Base-by-base conservation (phyloP, 2,797 vertebrate species). In the Acropternis orthonyx region DNA sequence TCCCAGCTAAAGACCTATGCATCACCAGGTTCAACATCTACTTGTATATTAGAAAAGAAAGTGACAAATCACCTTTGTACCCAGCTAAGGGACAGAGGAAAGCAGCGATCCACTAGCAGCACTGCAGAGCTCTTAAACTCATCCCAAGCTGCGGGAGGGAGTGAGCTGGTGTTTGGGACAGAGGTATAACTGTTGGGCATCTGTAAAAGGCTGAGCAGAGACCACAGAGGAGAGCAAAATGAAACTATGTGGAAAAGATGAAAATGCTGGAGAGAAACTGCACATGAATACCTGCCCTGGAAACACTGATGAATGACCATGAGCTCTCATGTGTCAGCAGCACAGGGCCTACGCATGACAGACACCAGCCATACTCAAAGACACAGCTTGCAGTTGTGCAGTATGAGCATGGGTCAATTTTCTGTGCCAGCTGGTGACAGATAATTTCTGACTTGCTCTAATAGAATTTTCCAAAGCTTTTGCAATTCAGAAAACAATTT, bases 331-430 rank as follows among this genome's bases (percentile, higher is more conserved):
- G 11, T 27, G 34, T 30, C 34, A 74, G 6, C 66, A 44, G 44
- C 36, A 63, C 11, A 13, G 34, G 23, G 36, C 23, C 19, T 0
- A 0, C 16, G 23, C 30, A 13, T 8, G 12, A 46, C 49, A 72
- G 15, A 28, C 37, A 26, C 13, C 27, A 67, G 51, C 19, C 65
- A 61, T 5, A 43, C 19, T 48, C 72, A 43, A 26, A 65, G 37
- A 66, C 2, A 43, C 3, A 65, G 61, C 34, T 59, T 7, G 43
- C 36, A 55, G 17, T 27, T 0, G 1, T 9, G 34, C 28, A 21
- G 16, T 4, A 7, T 10, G 14, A 77, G 22, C 0, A 0, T 1
- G 2, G 34, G 43, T 36, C 66, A 51, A 16, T 27, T 52, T 77
- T 62, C 26, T 75, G 34, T 27, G 32, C 17, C 37, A 77, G 30